phyloP scores from a whole-genome alignment of 64 coral and sea anemone genomes.

The Platygyra sinensis region DNA sequence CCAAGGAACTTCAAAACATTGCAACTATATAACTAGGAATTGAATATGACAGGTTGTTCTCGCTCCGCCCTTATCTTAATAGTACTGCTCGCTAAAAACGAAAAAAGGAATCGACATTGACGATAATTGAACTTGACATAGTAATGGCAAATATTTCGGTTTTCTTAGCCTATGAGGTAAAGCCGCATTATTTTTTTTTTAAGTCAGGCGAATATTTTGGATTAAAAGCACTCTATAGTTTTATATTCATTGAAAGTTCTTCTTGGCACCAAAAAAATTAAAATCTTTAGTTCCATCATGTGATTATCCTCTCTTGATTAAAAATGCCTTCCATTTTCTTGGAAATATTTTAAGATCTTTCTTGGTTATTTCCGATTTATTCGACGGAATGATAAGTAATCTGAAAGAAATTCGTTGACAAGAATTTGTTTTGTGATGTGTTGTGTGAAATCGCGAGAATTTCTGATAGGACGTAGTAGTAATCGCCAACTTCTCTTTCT shows the following conservation, averaged over 20 bases:
- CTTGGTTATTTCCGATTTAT: background rate
- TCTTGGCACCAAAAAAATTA: background rate
- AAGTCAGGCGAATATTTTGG: background rate
- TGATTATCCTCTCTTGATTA: conserved; percentile 8
- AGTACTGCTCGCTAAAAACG: conserved; percentile 3
- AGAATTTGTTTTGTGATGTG: background rate
- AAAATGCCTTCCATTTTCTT: background rate
- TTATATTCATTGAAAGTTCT: background rate
- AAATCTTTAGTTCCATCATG: background rate
- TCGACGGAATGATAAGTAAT: background rate
- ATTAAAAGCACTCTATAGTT: conserved; percentile 1
- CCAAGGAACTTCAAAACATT: conserved; percentile 36
- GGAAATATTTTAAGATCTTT: background rate
- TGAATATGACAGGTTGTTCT: conserved; percentile 27
- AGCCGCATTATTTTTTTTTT: background rate
- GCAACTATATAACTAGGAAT: conserved; percentile 30
- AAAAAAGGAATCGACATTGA: background rate
- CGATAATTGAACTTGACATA: background rate
- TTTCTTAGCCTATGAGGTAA: background rate
- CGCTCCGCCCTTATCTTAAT: conserved; percentile 22
- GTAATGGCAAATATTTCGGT: background rate
- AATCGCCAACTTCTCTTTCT: conserved; percentile 13
- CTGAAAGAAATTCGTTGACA: background rate
- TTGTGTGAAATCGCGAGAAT: background rate
- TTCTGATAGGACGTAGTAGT: background rate